phyloP scores from a whole-genome alignment of 2,888 invertebrate species.

The Pristionchus japonicus region DNA sequence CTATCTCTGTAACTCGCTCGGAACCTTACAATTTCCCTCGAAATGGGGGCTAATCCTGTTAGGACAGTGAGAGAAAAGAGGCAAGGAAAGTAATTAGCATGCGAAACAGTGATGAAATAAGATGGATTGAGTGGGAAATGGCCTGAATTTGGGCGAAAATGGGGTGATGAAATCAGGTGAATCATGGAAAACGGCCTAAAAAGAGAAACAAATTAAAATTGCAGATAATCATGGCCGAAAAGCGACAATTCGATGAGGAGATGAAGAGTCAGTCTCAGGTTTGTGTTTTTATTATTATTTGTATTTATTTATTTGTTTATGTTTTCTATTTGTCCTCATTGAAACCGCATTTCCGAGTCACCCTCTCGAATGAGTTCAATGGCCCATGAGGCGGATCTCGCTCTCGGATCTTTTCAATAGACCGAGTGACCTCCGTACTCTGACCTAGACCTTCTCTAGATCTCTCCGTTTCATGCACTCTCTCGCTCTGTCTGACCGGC shows the following conservation, averaged over 20 bases:
- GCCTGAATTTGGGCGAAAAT: not conserved
- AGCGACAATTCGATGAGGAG: conserved; percentile 35
- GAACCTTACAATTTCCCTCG: not conserved
- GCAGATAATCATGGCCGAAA: conserved; percentile 35
- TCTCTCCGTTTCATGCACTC: not conserved
- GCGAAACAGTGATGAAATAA: conserved; percentile 27
- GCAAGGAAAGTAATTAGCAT: not conserved
- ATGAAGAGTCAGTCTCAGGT: conserved; percentile 31
- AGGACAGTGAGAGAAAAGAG: not conserved
- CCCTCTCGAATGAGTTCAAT: conserved; percentile 7
- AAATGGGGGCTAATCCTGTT: conserved; percentile 39
- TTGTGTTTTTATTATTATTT: not conserved
- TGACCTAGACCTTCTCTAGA: not conserved
- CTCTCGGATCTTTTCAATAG: conserved; percentile 3
- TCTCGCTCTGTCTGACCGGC: not conserved
- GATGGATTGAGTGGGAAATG: not conserved
- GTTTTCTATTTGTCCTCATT: no score
- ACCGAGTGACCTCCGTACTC: conserved; percentile 7
- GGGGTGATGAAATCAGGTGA: no score
- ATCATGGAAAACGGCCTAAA: no score
- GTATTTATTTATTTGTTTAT: not conserved
- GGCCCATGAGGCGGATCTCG: not conserved
- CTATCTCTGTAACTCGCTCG: not conserved
- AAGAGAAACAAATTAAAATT: not conserved
- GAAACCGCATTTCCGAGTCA: conserved; percentile 20